Conservation (phyloP, 2,888 invertebrate genomes). For the Baronia brevicornis region DNA sequence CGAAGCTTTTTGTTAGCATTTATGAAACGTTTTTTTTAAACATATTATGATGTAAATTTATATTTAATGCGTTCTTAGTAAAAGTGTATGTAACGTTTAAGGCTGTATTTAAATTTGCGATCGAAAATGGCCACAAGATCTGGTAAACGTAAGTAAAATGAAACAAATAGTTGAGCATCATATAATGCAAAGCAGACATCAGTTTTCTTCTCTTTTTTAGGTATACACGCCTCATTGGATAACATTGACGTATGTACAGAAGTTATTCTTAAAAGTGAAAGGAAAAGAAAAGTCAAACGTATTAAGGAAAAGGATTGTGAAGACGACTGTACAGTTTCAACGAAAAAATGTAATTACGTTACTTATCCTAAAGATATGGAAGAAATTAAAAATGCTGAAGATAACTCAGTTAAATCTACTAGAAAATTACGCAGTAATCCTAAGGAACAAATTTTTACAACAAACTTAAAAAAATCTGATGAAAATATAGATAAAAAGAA, state of each 20-base stretch:
- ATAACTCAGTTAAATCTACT: conserved; percentile 19
- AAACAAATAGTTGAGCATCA: background rate
- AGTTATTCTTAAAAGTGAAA: conserved; percentile 29
- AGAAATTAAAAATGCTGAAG: conserved; percentile 22
- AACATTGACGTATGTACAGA: conserved; percentile 29
- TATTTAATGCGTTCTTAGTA: conserved; percentile 12
- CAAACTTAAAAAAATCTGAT: conserved; percentile 20
- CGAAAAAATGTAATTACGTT: conserved; percentile 52
- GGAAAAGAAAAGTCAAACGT: conserved; percentile 43
- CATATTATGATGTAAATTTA: conserved; percentile 1
- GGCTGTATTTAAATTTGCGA: no score
- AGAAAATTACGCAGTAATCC: conserved; percentile 34
- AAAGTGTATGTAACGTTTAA: no score
- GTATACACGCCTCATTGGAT: conserved; percentile 38
- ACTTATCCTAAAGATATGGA: conserved; percentile 47
- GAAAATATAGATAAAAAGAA: conserved; percentile 20
- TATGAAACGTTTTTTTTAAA: no score
- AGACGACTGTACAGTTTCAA: conserved; percentile 17
- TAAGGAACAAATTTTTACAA: conserved; percentile 34
- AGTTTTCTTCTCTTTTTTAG: conserved; percentile 31
- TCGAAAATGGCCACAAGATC: conserved; percentile 58
- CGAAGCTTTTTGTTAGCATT: no score
- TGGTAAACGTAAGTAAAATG: conserved; percentile 53
- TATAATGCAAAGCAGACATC: conserved; percentile 1
- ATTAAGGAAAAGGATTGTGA: conserved; percentile 37